Evolutionary conservation across 2,797 vertebrate genomes (phyloP).

Genomic region (Pseudochirops cupreus): DNA sequence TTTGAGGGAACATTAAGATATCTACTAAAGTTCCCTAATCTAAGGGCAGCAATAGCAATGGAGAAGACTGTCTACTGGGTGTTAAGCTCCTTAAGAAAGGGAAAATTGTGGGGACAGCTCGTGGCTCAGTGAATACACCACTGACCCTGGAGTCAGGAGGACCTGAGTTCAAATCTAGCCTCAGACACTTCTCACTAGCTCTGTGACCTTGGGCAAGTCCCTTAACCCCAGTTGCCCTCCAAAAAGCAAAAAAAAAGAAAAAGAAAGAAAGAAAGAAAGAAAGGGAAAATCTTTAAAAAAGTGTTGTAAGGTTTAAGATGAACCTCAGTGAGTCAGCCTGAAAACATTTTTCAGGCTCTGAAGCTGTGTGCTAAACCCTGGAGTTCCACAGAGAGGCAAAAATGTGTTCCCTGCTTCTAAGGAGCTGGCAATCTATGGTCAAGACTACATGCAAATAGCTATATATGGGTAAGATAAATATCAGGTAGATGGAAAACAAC

Average conservation of each 20-base stretch:
- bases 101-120: not conserved
- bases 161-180: too few species aligned
- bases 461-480: not conserved
- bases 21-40: not conserved
- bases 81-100: not conserved
- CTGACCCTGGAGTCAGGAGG: too few species aligned
- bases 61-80: not conserved
- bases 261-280: too few species aligned
- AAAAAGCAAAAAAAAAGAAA: too few species aligned
- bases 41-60: not conserved
- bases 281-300: not conserved
- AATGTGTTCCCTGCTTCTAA: not conserved
- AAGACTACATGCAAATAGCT: not conserved
- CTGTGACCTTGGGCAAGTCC: too few species aligned
- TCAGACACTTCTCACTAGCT: too few species aligned
- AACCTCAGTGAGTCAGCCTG: not conserved
- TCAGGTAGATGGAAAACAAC: not conserved
- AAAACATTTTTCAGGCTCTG: not conserved
- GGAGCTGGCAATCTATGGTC: not conserved
- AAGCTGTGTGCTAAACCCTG: not conserved
- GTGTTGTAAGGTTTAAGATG: not conserved
- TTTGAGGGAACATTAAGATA: not conserved
- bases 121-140: too few species aligned
- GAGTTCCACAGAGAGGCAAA: not conserved
- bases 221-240: too few species aligned